A percentile compares a stretch with the other conserved stretches of the same genome.
Evolutionary conservation across 2,113 vertebrate species (phyloP).

Genomic region (Phalacrocorax carbo): DNA sequence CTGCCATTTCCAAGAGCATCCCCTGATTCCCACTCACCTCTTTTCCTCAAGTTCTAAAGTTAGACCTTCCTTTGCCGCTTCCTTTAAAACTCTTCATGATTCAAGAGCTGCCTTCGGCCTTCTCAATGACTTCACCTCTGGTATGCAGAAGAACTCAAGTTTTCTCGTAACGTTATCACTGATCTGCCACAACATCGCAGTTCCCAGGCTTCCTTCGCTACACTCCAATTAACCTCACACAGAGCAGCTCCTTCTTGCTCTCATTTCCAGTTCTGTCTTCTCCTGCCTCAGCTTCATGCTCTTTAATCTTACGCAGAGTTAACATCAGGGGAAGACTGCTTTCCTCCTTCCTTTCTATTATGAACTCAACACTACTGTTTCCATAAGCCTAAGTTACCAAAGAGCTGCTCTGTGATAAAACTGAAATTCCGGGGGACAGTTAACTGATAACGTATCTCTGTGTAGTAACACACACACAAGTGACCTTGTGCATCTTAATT

Average conservation of each 20-base stretch:
- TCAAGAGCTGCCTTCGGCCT: background rate
- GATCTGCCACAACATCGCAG: background rate
- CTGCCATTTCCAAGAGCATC: background rate
- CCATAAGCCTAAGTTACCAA: background rate
- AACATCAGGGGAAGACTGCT: background rate
- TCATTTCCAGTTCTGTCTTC: background rate
- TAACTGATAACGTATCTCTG: background rate
- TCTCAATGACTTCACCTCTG: background rate
- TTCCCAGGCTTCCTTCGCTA: background rate
- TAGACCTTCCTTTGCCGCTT: background rate
- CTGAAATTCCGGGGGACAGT: background rate
- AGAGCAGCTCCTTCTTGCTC: background rate
- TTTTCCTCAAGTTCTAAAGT: background rate
- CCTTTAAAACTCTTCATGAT: background rate
- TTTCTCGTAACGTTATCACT: fast-evolving
- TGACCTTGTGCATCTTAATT: background rate
- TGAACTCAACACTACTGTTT: background rate
- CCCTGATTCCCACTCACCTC: background rate
- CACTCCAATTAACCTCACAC: background rate
- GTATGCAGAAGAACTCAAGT: background rate
- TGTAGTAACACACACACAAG: background rate
- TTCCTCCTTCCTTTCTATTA: background rate
- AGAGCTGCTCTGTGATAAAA: background rate
- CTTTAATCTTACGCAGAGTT: background rate
- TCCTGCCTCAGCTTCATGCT: background rate